A percentile compares a stretch with the other conserved stretches of the same genome.
phyloP scores from a whole-genome alignment of 1,140 invertebrate species.

The Psix sp. region DNA sequence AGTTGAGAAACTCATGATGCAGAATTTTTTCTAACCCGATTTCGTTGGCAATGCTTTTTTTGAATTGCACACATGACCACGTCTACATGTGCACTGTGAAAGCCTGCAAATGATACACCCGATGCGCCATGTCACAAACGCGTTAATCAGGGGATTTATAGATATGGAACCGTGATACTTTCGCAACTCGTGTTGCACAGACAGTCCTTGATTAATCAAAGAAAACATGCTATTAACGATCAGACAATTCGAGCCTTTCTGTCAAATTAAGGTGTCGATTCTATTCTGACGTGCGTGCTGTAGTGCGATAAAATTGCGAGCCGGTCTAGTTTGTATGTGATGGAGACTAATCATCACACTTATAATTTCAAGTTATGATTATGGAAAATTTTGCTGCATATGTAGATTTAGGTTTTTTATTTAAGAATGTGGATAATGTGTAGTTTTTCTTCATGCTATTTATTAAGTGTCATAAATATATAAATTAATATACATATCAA shows the following conservation, averaged over 20 bases:
- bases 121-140: conserved; percentile 49
- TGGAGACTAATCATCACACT: too few relatives aligned
- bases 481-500: too few relatives aligned
- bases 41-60: conserved; percentile 42
- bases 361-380: too few relatives aligned
- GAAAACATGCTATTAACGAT: conserved; percentile 53
- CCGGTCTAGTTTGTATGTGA: too few relatives aligned
- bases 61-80: conserved; percentile 57
- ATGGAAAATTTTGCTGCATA: too few relatives aligned
- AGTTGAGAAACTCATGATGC: conserved; percentile 46
- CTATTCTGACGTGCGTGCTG: not conserved
- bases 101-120: conserved; percentile 53
- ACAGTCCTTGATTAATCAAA: conserved; percentile 44
- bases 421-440: too few relatives aligned
- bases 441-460: too few relatives aligned
- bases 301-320: too few relatives aligned
- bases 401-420: too few relatives aligned
- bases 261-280: conserved; percentile 19
- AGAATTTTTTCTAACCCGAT: conserved; percentile 56
- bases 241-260: conserved; percentile 25
- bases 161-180: conserved; percentile 59
- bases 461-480: too few relatives aligned
- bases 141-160: conserved; percentile 55
- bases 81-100: conserved; percentile 47
- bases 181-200: conserved; percentile 36